These are phyloP conservation scores for Andrena hattorfiana DNA, from an alignment of 2,888 invertebrate genomes.

Conservation along the genomic window DNA sequence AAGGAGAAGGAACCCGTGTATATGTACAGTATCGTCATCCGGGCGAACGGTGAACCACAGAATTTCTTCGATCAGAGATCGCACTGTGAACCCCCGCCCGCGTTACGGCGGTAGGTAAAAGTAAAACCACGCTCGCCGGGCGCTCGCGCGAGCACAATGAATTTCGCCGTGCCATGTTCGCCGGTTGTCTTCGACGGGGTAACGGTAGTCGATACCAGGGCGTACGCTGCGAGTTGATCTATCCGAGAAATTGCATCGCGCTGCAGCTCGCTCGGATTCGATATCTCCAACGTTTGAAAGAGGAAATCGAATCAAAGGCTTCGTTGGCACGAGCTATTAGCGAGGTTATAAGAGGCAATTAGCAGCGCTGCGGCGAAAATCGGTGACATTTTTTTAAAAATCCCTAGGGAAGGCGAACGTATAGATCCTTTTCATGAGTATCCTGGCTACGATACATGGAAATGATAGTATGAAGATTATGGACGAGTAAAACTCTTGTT, in stretches of 20 bases:
- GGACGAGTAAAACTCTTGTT: not conserved
- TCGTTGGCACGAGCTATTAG: not conserved
- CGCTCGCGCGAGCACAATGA: constrained; percentile 28
- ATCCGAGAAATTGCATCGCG: constrained; percentile 45
- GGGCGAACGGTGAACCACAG: constrained; percentile 26
- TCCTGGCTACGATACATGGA: too few species aligned
- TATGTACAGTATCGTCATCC: constrained; percentile 39
- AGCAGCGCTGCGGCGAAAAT: constrained; percentile 6
- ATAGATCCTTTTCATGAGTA: not conserved
- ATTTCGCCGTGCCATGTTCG: constrained; percentile 10
- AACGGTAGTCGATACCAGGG: constrained; percentile 48
- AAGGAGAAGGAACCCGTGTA: constrained; percentile 43
- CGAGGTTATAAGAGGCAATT: constrained; percentile 2
- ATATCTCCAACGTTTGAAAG: constrained; percentile 27
- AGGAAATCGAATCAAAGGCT: constrained; percentile 30
- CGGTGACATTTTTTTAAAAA: not conserved
- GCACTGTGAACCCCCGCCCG: not conserved
- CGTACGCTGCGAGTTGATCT: constrained; percentile 14
- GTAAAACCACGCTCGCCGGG: constrained; percentile 38
- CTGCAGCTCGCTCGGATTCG: constrained; percentile 11
- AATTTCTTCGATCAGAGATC: constrained; percentile 57
- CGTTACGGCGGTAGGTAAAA: constrained; percentile 45
- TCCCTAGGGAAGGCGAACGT: not conserved
- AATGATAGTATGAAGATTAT: not conserved
- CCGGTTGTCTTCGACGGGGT: constrained; percentile 23